Evolutionary conservation across 2,797 vertebrate genomes (phyloP).

Genomic region (Novumbra hubbsi): DNA sequence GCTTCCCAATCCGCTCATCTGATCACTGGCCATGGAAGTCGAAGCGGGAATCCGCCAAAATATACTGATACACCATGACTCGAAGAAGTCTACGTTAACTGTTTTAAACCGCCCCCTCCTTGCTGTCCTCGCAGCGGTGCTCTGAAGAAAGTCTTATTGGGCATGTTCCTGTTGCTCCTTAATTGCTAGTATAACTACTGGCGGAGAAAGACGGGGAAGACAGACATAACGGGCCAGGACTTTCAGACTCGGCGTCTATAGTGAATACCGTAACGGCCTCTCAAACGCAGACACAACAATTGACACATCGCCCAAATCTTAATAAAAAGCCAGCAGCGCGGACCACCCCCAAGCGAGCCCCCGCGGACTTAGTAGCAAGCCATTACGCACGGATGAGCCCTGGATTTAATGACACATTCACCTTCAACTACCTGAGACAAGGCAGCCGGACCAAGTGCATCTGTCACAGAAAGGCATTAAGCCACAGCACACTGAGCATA

Average conservation of each 20-base stretch:
- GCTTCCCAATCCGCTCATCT: background rate
- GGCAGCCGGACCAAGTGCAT: conserved; percentile 41
- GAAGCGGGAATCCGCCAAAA: conserved; percentile 1
- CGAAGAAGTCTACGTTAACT: background rate
- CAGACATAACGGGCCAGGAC: background rate
- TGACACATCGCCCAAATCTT: conserved; percentile 14
- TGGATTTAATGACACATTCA: conserved; percentile 73
- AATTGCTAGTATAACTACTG: conserved; percentile 5
- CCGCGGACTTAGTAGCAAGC: conserved; percentile 50
- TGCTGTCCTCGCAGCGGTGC: background rate
- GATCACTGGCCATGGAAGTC: background rate
- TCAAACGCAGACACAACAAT: conserved; percentile 36
- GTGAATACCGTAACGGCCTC: conserved; percentile 18
- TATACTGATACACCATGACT: background rate
- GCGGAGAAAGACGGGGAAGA: conserved; percentile 8
- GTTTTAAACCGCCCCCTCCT: background rate
- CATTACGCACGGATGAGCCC: conserved; percentile 70
- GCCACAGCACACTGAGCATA: conserved; percentile 7
- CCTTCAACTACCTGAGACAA: conserved; percentile 70
- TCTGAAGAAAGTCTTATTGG: background rate
- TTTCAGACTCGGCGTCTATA: background rate
- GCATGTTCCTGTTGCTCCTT: too few relatives aligned
- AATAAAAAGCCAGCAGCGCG: conserved; percentile 42
- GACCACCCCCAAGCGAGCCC: conserved; percentile 21
- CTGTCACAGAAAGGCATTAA: conserved; percentile 19